phyloP scores from a whole-genome alignment of 2,888 invertebrate genomes.

The Rhyacophila evoluta region DNA sequence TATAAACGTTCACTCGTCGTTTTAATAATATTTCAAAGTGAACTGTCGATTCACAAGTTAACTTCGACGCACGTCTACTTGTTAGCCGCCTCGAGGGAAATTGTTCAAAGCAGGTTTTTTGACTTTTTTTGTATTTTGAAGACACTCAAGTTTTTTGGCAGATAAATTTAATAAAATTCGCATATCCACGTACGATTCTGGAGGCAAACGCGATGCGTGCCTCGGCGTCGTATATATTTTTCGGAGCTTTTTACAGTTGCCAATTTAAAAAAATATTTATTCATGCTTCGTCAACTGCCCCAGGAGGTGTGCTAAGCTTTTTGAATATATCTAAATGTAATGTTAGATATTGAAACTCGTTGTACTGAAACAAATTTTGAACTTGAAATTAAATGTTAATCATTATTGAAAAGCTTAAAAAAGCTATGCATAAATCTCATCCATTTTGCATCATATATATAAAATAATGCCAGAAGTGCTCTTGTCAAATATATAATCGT shows the following conservation, averaged over 20 bases:
- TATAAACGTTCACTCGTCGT: neutral
- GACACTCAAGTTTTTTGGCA: slow-evolving; percentile 9
- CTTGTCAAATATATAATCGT: too few relatives aligned
- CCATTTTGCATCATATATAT: too few relatives aligned
- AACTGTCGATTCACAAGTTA: slow-evolving; percentile 6
- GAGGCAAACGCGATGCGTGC: neutral
- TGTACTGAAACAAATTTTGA: neutral
- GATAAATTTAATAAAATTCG: slow-evolving; percentile 9
- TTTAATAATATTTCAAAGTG: neutral
- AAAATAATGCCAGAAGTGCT: too few relatives aligned
- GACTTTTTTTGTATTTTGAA: neutral
- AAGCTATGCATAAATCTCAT: neutral
- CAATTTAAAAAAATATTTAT: slow-evolving; percentile 17
- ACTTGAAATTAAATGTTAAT: neutral
- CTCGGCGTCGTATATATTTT: neutral
- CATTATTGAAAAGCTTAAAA: neutral
- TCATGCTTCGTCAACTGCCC: neutral
- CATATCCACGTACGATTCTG: neutral
- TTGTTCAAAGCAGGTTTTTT: neutral
- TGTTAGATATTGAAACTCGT: neutral
- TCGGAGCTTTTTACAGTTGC: neutral
- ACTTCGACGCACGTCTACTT: neutral
- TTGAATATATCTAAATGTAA: slow-evolving; percentile 9
- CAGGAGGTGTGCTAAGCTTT: neutral
- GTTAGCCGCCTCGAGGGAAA: slow-evolving; percentile 20